Conservation (phyloP, 1,140 invertebrate genomes). For the Drosophila tani region DNA sequence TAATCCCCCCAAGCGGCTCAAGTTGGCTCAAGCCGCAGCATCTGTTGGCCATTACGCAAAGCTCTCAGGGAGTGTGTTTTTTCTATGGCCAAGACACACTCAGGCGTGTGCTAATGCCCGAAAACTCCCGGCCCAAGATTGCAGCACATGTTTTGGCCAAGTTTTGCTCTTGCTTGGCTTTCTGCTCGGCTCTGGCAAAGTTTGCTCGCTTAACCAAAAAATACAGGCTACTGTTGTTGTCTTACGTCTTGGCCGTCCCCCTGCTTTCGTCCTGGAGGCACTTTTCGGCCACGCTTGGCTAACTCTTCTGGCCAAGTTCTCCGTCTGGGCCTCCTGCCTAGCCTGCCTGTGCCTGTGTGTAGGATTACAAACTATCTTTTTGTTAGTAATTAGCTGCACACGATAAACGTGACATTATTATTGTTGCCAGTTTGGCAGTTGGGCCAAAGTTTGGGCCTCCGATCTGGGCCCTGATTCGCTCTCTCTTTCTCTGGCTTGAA, state of each 20-base stretch:
- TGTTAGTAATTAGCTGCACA: slow-evolving; percentile 83
- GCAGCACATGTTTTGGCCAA: slow-evolving; percentile 78
- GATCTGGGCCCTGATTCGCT: not conserved
- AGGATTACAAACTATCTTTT: slow-evolving; percentile 83
- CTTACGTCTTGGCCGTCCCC: not conserved
- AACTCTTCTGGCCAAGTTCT: slow-evolving; percentile 39
- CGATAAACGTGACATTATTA: slow-evolving; percentile 83
- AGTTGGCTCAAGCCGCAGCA: slow-evolving; percentile 5
- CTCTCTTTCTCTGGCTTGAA: slow-evolving; percentile 4
- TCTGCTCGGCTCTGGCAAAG: slow-evolving; percentile 26
- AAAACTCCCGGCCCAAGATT: slow-evolving; percentile 71
- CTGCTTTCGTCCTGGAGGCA: slow-evolving; percentile 61
- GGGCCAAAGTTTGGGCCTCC: slow-evolving; percentile 62
- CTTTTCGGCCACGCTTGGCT: slow-evolving; percentile 73
- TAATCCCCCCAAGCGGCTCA: slow-evolving; percentile 10
- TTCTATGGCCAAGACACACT: slow-evolving; percentile 63
- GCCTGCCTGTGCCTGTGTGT: slow-evolving; percentile 35
- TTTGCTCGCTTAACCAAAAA: slow-evolving; percentile 36
- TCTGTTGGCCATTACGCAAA: slow-evolving; percentile 33
- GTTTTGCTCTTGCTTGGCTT: slow-evolving; percentile 31
- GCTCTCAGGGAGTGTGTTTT: slow-evolving; percentile 10
- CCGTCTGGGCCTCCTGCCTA: slow-evolving; percentile 5
- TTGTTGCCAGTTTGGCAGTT: slow-evolving; percentile 70
- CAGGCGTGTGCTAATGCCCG: slow-evolving; percentile 77
- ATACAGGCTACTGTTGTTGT: slow-evolving; percentile 52